Evolutionary conservation across 2,888 invertebrate species (phyloP), one percentile per base, ranked within the genome.

Genomic region (Nephrotoma guestfalica): DNA sequence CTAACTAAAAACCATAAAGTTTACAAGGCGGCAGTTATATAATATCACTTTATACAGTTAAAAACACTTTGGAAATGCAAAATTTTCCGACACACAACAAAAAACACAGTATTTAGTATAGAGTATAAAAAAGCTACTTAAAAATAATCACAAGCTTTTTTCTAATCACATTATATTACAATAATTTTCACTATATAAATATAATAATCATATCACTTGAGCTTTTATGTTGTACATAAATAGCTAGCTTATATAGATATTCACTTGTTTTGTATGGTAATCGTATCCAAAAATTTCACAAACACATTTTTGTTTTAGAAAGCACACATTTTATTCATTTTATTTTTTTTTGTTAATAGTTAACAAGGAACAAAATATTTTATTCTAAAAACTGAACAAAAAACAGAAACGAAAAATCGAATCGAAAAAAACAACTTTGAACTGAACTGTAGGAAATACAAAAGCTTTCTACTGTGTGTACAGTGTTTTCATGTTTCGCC

Each of bases 371-470:
- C n/a, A 15, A 57, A 57, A 15, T 15, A 57, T 71, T 71, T 71
- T 71, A 71, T 30, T 71, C 71, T 71, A 71, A 30, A 71, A 71
- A 71, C 15, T 51, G 51, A 51, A 51, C 51, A 57, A 57, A 18
- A 71, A 30, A 71, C 71, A 71, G 71, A 71, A 71, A 71, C 71
- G 71, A 71, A 71, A 71, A 71, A 71, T 71, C 71, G 71, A 71
- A 71, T 71, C 71, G 71, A 71, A 71, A 71, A 71, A 71, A 71
- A 71, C 71, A 71, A 71, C n/a, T 86, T 47, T 86, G 45, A 86
- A 86, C 86, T 47, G 86, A 86, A 86, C 86, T 86, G 86, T 86
- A 45, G 86, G 86, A 86, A 86, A 86, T 86, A 45, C 86, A 86
- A 86, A 86, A 86, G 86, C 86, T 86, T 86, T 86, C 86, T 86